phyloP scores from a whole-genome alignment of 2,113 vertebrate genomes.

The Gasterosteus nipponicus region DNA sequence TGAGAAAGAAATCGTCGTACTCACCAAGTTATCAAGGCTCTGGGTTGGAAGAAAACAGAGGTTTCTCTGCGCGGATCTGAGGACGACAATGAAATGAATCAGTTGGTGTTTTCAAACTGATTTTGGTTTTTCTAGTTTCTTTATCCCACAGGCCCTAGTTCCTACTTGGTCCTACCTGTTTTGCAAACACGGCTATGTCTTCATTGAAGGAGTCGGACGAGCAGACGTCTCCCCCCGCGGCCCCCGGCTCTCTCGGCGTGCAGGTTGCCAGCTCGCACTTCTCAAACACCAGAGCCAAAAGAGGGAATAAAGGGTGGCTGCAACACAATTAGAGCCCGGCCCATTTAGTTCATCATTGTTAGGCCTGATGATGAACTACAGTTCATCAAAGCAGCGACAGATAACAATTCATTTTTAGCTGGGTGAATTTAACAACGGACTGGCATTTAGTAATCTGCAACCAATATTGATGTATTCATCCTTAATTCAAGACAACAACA shows the following conservation, averaged over 20 bases:
- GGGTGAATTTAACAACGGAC: not conserved
- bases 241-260: slow-evolving; percentile 93
- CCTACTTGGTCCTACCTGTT: slow-evolving; percentile 81
- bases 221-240: slow-evolving; percentile 94
- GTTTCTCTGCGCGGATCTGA: slow-evolving; percentile 93
- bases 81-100: not conserved
- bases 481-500: not conserved
- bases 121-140: not conserved
- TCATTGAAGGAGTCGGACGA: slow-evolving; percentile 98
- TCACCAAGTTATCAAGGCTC: slow-evolving; percentile 95
- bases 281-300: slow-evolving; percentile 96
- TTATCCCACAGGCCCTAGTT: too few species aligned
- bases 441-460: not conserved
- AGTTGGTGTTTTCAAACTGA: not conserved
- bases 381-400: not conserved
- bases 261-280: slow-evolving; percentile 98
- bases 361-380: slow-evolving; percentile 13
- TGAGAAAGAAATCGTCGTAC: not conserved
- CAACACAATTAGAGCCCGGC: slow-evolving; percentile 51
- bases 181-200: slow-evolving; percentile 96
- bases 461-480: not conserved
- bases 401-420: not conserved
- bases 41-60: slow-evolving; percentile 92
- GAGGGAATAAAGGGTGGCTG: slow-evolving; percentile 96
- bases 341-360: not conserved